These are phyloP conservation scores for Lithosia quadra DNA, from an alignment of 2,888 invertebrate genomes.

Conservation along the genomic window DNA sequence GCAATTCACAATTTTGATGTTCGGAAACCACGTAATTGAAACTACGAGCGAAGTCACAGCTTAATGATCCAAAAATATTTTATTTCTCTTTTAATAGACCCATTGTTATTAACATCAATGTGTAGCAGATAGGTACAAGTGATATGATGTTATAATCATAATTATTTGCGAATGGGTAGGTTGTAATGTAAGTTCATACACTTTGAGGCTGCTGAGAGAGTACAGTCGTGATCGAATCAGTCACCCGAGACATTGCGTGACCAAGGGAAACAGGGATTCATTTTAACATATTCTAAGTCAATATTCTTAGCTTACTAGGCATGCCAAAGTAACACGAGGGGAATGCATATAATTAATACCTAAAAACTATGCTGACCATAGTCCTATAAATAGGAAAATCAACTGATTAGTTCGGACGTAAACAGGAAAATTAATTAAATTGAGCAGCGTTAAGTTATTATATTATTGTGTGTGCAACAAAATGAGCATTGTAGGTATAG, in stretches of 20 bases:
- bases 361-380: not conserved
- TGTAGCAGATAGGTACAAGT: not conserved
- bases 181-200: too few relatives aligned
- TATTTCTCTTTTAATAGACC: not conserved
- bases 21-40: too few relatives aligned
- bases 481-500: too few relatives aligned
- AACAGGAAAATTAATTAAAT: constrained; percentile 3
- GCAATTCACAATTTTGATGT: too few relatives aligned
- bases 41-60: too few relatives aligned
- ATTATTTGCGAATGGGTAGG: not conserved
- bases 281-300: too few relatives aligned
- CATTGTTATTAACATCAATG: not conserved
- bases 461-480: too few relatives aligned
- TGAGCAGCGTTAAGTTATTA: not conserved
- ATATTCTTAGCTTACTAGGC: not conserved
- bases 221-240: too few relatives aligned
- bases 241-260: too few relatives aligned
- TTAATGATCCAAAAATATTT: too few relatives aligned
- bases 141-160: not conserved
- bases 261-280: too few relatives aligned
- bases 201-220: too few relatives aligned
- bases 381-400: not conserved
- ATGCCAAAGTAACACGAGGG: not conserved
- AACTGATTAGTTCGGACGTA: not conserved
- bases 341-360: not conserved